Evolutionary conservation across 2,797 vertebrate genomes (phyloP).

Genomic region (Crocidura indochinensis): DNA sequence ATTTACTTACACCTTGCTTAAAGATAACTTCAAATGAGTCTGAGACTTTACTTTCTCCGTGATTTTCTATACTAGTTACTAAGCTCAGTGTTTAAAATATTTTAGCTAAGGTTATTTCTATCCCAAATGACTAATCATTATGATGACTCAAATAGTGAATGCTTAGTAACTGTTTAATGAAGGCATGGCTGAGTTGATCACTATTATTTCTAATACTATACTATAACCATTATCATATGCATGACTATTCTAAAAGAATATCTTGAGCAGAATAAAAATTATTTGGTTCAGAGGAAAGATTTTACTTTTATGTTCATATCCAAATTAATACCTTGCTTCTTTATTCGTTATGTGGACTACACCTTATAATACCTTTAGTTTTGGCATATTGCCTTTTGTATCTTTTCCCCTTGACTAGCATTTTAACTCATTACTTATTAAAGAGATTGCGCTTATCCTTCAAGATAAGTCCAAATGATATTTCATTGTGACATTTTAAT

Average conservation of each 20-base stretch:
- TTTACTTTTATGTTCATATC: conserved; percentile 62
- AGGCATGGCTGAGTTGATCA: conserved; percentile 16
- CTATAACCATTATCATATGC: conserved; percentile 48
- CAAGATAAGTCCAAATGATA: neutral
- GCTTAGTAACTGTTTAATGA: conserved; percentile 57
- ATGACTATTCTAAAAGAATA: neutral
- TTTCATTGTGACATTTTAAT: conserved; percentile 67
- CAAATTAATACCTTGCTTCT: neutral
- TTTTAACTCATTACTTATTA: neutral
- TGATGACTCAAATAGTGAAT: conserved; percentile 11
- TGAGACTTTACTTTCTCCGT: conserved; percentile 25
- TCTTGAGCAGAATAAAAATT: conserved; percentile 36
- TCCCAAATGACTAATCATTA: conserved; percentile 15
- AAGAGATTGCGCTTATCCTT: neutral
- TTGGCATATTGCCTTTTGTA: neutral
- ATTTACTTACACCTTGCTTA: neutral
- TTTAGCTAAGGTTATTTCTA: conserved; percentile 9
- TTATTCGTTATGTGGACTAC: conserved; percentile 5
- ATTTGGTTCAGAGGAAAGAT: conserved; percentile 43
- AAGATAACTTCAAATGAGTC: conserved; percentile 6
- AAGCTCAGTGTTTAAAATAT: conserved; percentile 11
- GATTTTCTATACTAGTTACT: conserved; percentile 23
- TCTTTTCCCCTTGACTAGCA: neutral
- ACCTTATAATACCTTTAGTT: conserved; percentile 7
- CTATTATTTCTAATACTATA: conserved; percentile 52